Percentiles rank a stretch among this genome's conserved stretches.
phyloP scores from a whole-genome alignment of 2,797 vertebrate genomes.

The Podarcis lilfordi region DNA sequence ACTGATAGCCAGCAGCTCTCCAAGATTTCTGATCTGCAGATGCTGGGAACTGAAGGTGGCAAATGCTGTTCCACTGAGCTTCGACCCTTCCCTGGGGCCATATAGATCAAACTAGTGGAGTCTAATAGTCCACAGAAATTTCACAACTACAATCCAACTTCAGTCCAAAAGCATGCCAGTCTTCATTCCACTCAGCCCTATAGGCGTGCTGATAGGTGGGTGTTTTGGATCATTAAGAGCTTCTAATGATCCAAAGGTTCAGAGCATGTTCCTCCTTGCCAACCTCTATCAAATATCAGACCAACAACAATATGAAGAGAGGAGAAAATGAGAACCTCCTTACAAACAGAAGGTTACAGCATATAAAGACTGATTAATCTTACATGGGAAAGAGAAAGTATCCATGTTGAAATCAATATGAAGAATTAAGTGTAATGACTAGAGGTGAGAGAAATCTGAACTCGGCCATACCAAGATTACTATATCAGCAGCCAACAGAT shows the following conservation, averaged over 20 bases:
- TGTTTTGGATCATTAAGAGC: background rate
- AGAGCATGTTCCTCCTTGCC: background rate
- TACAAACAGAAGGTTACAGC: background rate
- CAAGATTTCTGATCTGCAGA: too few relatives aligned
- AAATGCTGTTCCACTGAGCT: too few relatives aligned
- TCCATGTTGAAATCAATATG: constrained; percentile 2
- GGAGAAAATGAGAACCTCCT: background rate
- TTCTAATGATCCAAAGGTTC: background rate
- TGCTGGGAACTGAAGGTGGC: too few relatives aligned
- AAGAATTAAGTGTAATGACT: constrained; percentile 4
- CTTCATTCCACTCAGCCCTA: background rate
- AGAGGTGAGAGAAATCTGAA: constrained; percentile 1
- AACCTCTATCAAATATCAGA: constrained; percentile 4
- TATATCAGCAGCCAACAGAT: background rate
- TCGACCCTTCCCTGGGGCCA: too few relatives aligned
- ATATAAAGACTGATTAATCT: background rate
- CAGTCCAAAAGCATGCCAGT: background rate
- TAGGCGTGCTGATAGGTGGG: background rate
- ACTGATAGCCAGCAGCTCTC: too few relatives aligned
- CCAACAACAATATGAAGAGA: background rate
- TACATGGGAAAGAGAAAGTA: background rate
- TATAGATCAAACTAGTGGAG: background rate
- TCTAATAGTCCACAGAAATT: background rate
- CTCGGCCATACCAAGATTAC: background rate
- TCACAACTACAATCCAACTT: background rate